Conservation (phyloP, 2,113 vertebrate genomes). For the Vulpes vulpes region DNA sequence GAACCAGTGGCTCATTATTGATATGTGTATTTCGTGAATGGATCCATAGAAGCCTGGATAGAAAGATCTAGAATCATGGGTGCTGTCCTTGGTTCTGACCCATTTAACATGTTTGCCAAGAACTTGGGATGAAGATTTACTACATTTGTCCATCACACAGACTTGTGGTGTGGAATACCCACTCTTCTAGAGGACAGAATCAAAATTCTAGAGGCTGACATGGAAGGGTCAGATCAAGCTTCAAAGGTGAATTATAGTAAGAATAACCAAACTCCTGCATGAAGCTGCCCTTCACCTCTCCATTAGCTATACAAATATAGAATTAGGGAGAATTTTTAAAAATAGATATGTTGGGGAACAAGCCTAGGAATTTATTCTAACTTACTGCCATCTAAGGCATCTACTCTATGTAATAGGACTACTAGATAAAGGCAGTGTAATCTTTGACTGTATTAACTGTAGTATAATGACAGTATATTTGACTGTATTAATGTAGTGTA, state of each 20-base stretch:
- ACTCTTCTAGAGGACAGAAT: not conserved
- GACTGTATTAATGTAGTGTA: not conserved
- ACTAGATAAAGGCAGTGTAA: not conserved
- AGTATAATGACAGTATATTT: too few relatives aligned
- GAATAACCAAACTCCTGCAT: not conserved
- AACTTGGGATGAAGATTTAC: not conserved
- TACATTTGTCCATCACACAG: not conserved
- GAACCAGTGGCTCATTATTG: not conserved
- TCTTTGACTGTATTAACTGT: not conserved
- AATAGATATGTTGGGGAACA: not conserved
- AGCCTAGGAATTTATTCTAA: not conserved
- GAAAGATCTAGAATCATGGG: not conserved
- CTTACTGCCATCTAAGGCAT: not conserved
- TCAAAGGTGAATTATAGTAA: not conserved
- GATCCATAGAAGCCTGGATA: not conserved
- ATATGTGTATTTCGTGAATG: not conserved
- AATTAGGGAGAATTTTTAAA: not conserved
- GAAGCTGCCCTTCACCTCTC: too few relatives aligned
- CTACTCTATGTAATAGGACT: not conserved
- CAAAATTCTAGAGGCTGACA: not conserved
- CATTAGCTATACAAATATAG: not conserved
- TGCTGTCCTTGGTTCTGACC: conserved; percentile 83
- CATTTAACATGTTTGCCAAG: not conserved
- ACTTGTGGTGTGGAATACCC: not conserved
- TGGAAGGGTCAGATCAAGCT: not conserved